Evolutionary conservation across 2,113 vertebrate genomes (phyloP).

Genomic region (Cryptoleucopteryx plumbea): DNA sequence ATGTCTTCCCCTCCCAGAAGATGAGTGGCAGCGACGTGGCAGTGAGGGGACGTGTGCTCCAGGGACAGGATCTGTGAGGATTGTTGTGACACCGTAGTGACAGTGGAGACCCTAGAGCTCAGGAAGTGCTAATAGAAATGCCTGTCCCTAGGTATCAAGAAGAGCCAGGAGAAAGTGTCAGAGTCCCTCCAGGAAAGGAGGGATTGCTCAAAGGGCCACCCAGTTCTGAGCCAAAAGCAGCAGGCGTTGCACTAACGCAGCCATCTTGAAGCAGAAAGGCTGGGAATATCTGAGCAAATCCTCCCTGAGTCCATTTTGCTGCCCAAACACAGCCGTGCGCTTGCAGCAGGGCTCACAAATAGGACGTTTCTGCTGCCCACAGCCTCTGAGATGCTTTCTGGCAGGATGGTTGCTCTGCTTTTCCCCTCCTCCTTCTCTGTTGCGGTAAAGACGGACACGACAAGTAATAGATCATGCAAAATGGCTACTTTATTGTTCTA

Average conservation of each 20-base stretch:
- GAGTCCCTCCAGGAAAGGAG: not conserved
- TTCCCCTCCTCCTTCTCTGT: not conserved
- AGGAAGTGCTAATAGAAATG: not conserved
- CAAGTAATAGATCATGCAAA: too few relatives aligned
- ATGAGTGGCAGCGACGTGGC: not conserved
- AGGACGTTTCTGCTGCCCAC: not conserved
- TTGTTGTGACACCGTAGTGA: not conserved
- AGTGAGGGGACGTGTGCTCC: not conserved
- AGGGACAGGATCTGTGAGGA: not conserved
- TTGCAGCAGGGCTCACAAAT: not conserved
- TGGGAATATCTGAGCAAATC: not conserved
- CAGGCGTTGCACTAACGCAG: accelerated
- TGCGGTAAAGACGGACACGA: too few relatives aligned
- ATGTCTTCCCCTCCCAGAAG: not conserved
- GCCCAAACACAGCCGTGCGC: not conserved
- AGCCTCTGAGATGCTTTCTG: not conserved
- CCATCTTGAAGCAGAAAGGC: not conserved
- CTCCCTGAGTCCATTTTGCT: not conserved
- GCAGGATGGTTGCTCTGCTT: not conserved
- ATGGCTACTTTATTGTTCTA: too few relatives aligned
- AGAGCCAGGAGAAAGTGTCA: not conserved
- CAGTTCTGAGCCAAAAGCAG: not conserved
- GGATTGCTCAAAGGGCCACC: not conserved
- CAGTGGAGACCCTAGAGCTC: not conserved
- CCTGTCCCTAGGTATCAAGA: not conserved